phyloP scores from a whole-genome alignment of 2,797 vertebrate genomes.

The Enteromius treurensis region DNA sequence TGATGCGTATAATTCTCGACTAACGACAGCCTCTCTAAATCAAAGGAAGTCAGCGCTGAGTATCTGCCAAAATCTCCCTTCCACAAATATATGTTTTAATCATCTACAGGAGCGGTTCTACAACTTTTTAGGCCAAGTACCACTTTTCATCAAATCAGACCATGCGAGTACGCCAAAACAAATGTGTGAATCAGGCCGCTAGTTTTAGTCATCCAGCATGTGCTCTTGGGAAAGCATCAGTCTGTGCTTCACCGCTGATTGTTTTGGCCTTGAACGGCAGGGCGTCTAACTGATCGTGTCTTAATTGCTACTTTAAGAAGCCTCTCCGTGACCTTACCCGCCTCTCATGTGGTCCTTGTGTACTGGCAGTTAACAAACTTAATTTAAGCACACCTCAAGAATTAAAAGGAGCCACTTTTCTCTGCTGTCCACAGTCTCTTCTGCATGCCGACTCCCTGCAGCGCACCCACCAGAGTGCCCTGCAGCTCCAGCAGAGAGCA shows the following conservation, averaged over 20 bases:
- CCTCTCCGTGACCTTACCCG: neutral
- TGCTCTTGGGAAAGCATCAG: conserved; percentile 19
- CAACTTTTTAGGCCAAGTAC: conserved; percentile 17
- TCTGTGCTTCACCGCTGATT: conserved; percentile 11
- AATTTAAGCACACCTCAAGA: conserved; percentile 11
- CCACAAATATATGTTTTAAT: conserved; percentile 33
- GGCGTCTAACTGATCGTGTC: conserved; percentile 31
- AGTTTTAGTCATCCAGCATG: neutral
- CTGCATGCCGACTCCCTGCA: conserved; percentile 97
- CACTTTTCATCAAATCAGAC: conserved; percentile 20
- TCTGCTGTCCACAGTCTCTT: conserved; percentile 81
- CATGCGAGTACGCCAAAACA: neutral
- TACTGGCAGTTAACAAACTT: neutral
- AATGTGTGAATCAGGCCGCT: neutral
- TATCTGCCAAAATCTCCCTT: conserved; percentile 32
- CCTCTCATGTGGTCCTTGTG: conserved; percentile 11
- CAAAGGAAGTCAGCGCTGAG: conserved; percentile 38
- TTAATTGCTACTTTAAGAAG: conserved; percentile 30
- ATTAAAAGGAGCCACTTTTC: neutral
- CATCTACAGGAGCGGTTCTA: conserved; percentile 6
- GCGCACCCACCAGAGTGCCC: conserved; percentile 97
- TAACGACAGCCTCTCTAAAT: conserved; percentile 47
- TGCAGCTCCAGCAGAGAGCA: conserved; percentile 97
- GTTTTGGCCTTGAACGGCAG: conserved; percentile 39
- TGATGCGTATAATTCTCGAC: conserved; percentile 49